Evolutionary conservation across 2,888 invertebrate species (phyloP).

Genomic region (Venusia cambrica): DNA sequence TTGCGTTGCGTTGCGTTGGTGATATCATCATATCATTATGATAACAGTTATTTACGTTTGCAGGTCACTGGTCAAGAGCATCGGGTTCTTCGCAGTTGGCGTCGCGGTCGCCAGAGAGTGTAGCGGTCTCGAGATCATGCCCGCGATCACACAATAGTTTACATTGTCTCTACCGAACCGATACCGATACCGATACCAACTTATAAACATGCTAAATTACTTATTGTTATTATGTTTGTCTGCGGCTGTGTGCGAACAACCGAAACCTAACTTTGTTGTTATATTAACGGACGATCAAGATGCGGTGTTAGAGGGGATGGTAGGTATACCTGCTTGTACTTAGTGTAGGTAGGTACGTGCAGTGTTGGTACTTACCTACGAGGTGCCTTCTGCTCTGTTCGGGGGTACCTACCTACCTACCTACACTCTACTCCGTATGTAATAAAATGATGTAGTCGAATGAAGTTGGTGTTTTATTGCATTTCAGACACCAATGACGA

Average conservation of each 20-base stretch:
- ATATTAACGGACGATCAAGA: slow-evolving; percentile 94
- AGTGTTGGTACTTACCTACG: too few species aligned
- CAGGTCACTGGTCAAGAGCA: slow-evolving; percentile 91
- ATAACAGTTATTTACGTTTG: too few species aligned
- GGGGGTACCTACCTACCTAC: too few species aligned
- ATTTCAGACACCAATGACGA: slow-evolving; percentile 85
- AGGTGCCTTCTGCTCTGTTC: too few species aligned
- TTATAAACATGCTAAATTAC: slow-evolving; percentile 62
- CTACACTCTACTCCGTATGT: too few species aligned
- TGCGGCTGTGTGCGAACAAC: slow-evolving; percentile 37
- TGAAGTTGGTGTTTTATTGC: slow-evolving; percentile 35
- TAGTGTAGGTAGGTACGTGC: slow-evolving; percentile 29
- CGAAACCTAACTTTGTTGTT: slow-evolving; percentile 86
- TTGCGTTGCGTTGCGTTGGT: too few species aligned
- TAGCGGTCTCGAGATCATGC: slow-evolving; percentile 87
- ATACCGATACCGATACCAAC: slow-evolving; percentile 31
- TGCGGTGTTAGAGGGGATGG: slow-evolving; percentile 87
- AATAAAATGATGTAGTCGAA: slow-evolving; percentile 57
- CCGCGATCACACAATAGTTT: slow-evolving; percentile 73
- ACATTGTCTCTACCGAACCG: too few species aligned
- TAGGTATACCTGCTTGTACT: slow-evolving; percentile 59
- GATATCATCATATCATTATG: too few species aligned
- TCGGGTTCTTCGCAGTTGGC: slow-evolving; percentile 88
- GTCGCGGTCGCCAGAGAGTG: slow-evolving; percentile 90
- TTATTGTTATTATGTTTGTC: slow-evolving; percentile 53